Evolutionary conservation across 2,888 invertebrate genomes (phyloP).

Genomic region (Biston stratarius): DNA sequence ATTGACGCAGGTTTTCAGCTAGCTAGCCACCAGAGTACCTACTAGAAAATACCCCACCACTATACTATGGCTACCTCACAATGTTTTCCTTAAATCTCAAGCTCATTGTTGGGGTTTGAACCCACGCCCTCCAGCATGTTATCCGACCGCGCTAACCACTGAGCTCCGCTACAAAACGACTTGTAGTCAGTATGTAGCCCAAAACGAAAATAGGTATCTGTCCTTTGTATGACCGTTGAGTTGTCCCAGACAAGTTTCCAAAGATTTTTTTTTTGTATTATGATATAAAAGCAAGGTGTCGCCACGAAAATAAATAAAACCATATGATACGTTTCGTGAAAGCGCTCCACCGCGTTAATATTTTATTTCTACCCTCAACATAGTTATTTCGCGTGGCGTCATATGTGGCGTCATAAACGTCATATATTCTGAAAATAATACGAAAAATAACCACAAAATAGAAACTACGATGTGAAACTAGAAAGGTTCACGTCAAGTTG

Average conservation of each 20-base stretch:
- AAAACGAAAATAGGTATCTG: too few species aligned
- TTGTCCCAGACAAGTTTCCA: slow-evolving; percentile 1
- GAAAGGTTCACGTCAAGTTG: slow-evolving; percentile 16
- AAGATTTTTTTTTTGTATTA: slow-evolving; percentile 5
- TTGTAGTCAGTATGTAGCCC: too few species aligned
- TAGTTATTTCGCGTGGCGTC: slow-evolving; percentile 12
- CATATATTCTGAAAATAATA: slow-evolving; percentile 24
- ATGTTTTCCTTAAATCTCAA: too few species aligned
- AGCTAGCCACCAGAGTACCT: too few species aligned
- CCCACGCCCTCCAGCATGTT: too few species aligned
- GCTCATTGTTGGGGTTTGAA: too few species aligned
- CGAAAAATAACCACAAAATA: slow-evolving; percentile 12
- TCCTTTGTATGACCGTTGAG: neutral
- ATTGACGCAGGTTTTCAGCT: too few species aligned
- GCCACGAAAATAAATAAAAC: slow-evolving; percentile 18
- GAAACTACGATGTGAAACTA: slow-evolving; percentile 11
- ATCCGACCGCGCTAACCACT: too few species aligned
- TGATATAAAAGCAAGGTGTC: slow-evolving; percentile 8
- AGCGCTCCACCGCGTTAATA: slow-evolving; percentile 14
- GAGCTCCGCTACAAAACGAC: too few species aligned
- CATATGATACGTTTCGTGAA: slow-evolving; percentile 10
- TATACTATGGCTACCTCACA: too few species aligned
- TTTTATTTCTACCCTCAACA: slow-evolving; percentile 11
- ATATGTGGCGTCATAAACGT: slow-evolving; percentile 20
- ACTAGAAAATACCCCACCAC: too few species aligned